These are phyloP conservation scores for Polymixis lichenea DNA, from an alignment of 2,888 invertebrate genomes.

Conservation along the genomic window DNA sequence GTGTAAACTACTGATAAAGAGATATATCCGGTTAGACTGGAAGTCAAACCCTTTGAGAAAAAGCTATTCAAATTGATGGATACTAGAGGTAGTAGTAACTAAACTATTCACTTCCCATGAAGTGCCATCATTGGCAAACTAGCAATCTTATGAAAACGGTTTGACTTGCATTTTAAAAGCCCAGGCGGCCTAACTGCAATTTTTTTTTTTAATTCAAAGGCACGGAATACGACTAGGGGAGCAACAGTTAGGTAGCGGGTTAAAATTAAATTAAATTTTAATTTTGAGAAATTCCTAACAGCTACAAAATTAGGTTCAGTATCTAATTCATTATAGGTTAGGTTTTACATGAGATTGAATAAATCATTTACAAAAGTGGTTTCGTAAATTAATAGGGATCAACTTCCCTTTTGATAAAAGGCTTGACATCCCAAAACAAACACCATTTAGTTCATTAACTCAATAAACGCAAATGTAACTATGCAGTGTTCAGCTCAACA, in stretches of 20 bases:
- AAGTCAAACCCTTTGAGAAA: neutral
- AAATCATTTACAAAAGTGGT: neutral
- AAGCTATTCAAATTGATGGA: neutral
- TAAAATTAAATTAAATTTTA: neutral
- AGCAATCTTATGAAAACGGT: neutral
- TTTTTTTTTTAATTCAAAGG: too few species aligned
- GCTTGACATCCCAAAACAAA: neutral
- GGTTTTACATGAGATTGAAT: neutral
- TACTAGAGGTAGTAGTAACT: neutral
- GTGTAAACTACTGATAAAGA: neutral
- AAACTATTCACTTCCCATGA: neutral
- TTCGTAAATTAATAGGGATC: neutral
- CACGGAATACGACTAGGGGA: neutral
- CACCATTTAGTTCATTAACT: constrained; percentile 35
- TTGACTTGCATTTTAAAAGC: too few species aligned
- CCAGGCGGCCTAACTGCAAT: neutral
- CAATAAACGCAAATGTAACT: constrained; percentile 25
- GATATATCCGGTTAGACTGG: too few species aligned
- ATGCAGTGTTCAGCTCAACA: constrained; percentile 7
- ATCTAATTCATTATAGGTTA: neutral
- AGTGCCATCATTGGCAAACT: neutral
- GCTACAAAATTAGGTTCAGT: neutral
- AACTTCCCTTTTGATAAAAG: neutral
- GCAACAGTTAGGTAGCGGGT: neutral
- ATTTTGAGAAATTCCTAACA: neutral